phyloP scores from a whole-genome alignment of 2,113 vertebrate species.

The Brevimyrus niger region DNA sequence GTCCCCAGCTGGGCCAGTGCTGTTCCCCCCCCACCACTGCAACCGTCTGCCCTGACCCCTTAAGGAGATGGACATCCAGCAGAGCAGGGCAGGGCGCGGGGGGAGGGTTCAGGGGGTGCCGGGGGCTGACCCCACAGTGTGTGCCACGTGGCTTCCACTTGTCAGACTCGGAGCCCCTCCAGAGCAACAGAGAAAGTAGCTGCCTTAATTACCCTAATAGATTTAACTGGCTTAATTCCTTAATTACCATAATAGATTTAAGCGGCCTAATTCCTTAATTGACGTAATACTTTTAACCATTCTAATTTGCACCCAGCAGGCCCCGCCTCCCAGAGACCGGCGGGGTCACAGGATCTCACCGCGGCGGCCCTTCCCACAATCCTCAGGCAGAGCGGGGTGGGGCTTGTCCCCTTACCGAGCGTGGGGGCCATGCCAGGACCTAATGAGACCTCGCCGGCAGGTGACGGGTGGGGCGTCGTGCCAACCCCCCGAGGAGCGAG shows the following conservation, averaged over 20 bases:
- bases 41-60: slow-evolving; percentile 93
- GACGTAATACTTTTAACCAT: slow-evolving; percentile 92
- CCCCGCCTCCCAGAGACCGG: slow-evolving; percentile 33
- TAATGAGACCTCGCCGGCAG: slow-evolving; percentile 64
- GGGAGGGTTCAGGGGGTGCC: slow-evolving; percentile 65
- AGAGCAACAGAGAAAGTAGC: slow-evolving; percentile 70
- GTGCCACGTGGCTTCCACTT: slow-evolving; percentile 67
- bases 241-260: slow-evolving; percentile 93
- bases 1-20: slow-evolving; percentile 93
- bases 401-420: slow-evolving; percentile 48
- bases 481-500: slow-evolving; percentile 83
- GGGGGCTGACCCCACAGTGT: slow-evolving; percentile 58
- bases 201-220: slow-evolving; percentile 93
- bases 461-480: slow-evolving; percentile 72
- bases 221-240: slow-evolving; percentile 54
- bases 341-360: slow-evolving; percentile 27
- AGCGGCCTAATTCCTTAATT: slow-evolving; percentile 67
- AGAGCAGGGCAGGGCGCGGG: slow-evolving; percentile 71
- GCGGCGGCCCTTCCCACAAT: slow-evolving; percentile 13
- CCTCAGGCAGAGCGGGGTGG: slow-evolving; percentile 48
- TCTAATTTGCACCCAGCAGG: slow-evolving; percentile 68
- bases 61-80: slow-evolving; percentile 88
- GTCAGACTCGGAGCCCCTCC: slow-evolving; percentile 74
- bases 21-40: slow-evolving; percentile 81
- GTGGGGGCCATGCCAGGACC: slow-evolving; percentile 57